These are phyloP conservation scores for Drosophila limbata DNA, from an alignment of 2,888 invertebrate genomes.

Conservation along the genomic window DNA sequence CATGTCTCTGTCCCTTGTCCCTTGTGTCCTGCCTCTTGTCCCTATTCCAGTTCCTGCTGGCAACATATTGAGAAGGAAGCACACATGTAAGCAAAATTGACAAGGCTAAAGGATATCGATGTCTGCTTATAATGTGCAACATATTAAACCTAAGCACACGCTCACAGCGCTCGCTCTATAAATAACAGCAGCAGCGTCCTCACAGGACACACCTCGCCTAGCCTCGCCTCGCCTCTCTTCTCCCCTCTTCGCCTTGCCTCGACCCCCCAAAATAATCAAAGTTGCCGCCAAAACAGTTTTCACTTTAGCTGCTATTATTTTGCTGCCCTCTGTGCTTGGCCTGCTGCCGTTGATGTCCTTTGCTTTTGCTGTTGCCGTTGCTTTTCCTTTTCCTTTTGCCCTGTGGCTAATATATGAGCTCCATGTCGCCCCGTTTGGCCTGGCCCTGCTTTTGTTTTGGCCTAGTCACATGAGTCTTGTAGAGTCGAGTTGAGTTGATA, in stretches of 20 bases:
- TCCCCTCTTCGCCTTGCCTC: background rate
- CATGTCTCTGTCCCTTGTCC: slow-evolving; percentile 35
- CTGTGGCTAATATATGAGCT: slow-evolving; percentile 77
- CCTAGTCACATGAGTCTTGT: slow-evolving; percentile 47
- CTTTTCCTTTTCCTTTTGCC: slow-evolving; percentile 36
- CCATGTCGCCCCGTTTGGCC: slow-evolving; percentile 70
- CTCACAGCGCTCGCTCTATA: slow-evolving; percentile 70
- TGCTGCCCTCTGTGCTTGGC: slow-evolving; percentile 53
- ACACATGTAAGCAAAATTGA: slow-evolving; percentile 83
- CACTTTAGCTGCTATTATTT: slow-evolving; percentile 77
- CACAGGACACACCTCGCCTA: slow-evolving; percentile 36
- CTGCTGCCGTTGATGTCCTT: slow-evolving; percentile 66
- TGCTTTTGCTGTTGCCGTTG: slow-evolving; percentile 37
- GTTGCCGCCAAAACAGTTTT: slow-evolving; percentile 79
- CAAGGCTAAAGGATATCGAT: slow-evolving; percentile 84
- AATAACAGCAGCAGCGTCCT: slow-evolving; percentile 62
- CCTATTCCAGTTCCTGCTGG: slow-evolving; percentile 31
- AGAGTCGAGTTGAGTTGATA: slow-evolving; percentile 69
- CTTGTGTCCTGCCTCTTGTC: slow-evolving; percentile 18
- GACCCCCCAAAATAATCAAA: slow-evolving; percentile 65
- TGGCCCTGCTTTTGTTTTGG: slow-evolving; percentile 66
- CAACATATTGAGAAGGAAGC: slow-evolving; percentile 79
- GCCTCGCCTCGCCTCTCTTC: slow-evolving; percentile 3
- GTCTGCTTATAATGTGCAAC: slow-evolving; percentile 83
- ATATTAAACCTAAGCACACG: slow-evolving; percentile 83